A percentile compares a stretch with the other conserved stretches of the same genome.
phyloP scores from a whole-genome alignment of 2,113 vertebrate species.

The Cacatua alba region DNA sequence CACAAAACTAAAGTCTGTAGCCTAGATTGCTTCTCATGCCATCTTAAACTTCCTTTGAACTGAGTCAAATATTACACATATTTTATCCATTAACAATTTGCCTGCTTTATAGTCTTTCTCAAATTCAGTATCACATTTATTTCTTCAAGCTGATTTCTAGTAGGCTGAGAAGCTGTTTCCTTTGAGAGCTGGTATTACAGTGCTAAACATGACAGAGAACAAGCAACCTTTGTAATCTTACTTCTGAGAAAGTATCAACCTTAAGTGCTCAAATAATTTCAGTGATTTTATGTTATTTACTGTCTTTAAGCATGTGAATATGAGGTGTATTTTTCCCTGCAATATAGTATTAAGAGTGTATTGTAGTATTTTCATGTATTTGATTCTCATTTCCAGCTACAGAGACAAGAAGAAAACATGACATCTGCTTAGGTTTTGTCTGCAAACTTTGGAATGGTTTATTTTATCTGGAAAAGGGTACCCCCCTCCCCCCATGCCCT shows the following conservation, averaged over 20 bases:
- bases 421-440: neutral
- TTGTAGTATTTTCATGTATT: neutral
- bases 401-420: neutral
- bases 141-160: neutral
- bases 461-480: neutral
- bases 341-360: neutral
- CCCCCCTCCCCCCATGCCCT: too few relatives aligned
- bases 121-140: neutral
- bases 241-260: neutral
- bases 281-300: constrained; percentile 2
- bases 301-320: neutral
- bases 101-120: neutral
- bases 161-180: neutral
- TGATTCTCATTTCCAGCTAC: neutral
- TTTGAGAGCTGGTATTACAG: constrained; percentile 6
- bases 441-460: neutral
- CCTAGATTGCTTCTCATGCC: neutral
- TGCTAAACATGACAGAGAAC: constrained; percentile 1
- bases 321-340: neutral
- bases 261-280: constrained; percentile 16
- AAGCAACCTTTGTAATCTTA: constrained; percentile 38
- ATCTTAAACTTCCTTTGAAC: neutral
- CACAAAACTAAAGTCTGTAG: neutral
- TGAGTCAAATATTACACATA: neutral
- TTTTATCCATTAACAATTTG: neutral